A percentile compares a stretch with the other conserved stretches of the same genome.
phyloP scores from a whole-genome alignment of 2,797 vertebrate genomes.

The Bucorvus abyssinicus region DNA sequence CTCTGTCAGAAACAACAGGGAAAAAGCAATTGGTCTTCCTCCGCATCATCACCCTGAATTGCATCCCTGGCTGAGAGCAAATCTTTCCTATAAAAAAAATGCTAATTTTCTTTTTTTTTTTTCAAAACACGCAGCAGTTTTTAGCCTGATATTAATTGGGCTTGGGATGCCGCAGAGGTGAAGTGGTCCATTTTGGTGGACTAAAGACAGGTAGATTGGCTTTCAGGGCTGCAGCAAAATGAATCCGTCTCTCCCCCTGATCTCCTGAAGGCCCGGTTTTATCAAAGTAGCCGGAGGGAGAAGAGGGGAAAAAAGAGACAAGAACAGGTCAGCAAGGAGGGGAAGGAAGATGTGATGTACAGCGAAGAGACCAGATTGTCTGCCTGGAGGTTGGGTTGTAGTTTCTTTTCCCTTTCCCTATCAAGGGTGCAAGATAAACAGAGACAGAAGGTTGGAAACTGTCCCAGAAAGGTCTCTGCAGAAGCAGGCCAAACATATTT shows the following conservation, averaged over 20 bases:
- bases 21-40: neutral
- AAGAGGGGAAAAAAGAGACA: neutral
- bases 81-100: neutral
- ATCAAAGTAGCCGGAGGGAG: neutral
- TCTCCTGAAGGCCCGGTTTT: neutral
- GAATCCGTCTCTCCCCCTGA: neutral
- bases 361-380: neutral
- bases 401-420: neutral
- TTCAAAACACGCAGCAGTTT: neutral
- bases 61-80: neutral
- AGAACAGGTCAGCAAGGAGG: neutral
- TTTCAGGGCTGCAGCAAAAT: neutral
- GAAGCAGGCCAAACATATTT: neutral
- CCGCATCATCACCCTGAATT: neutral
- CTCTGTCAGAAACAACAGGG: neutral
- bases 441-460: conserved; percentile 42
- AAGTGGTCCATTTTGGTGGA: neutral
- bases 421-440: conserved; percentile 22
- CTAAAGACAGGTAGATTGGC: neutral
- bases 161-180: neutral
- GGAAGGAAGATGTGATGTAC: neutral
- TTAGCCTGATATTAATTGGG: neutral
- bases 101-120: neutral
- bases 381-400: neutral
- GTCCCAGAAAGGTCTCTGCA: conserved; percentile 31